Conservation (phyloP, 2,888 invertebrate species). For the Drosophila cognata region DNA sequence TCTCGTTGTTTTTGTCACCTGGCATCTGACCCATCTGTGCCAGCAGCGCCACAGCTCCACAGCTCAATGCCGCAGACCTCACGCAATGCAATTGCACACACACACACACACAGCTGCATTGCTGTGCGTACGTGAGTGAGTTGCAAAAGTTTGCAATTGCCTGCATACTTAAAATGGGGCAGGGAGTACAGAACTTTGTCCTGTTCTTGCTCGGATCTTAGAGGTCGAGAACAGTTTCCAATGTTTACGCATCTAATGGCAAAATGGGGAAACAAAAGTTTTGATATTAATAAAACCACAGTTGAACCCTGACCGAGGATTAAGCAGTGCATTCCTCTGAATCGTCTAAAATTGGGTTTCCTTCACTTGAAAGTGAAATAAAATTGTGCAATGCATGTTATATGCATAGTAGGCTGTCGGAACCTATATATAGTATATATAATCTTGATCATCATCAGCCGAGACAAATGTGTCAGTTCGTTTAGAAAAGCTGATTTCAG, state of each 20-base stretch:
- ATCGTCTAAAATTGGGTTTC: not conserved
- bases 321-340: slow-evolving; percentile 2
- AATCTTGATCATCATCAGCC: not conserved
- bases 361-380: not conserved
- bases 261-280: slow-evolving; percentile 38
- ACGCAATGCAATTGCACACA: slow-evolving; percentile 62
- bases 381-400: not conserved
- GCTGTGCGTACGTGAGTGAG: slow-evolving; percentile 51
- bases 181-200: slow-evolving; percentile 23
- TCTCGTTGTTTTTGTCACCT: slow-evolving; percentile 24
- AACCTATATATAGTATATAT: not conserved
- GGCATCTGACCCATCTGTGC: slow-evolving; percentile 29
- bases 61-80: slow-evolving; percentile 47
- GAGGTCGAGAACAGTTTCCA: slow-evolving; percentile 21
- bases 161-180: slow-evolving; percentile 18
- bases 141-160: slow-evolving; percentile 52
- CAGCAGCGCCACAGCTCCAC: slow-evolving; percentile 16
- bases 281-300: slow-evolving; percentile 16
- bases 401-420: not conserved
- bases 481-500: not conserved
- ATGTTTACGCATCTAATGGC: slow-evolving; percentile 61
- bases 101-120: slow-evolving; percentile 8
- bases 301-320: slow-evolving; percentile 1
- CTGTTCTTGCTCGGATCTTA: slow-evolving; percentile 13
- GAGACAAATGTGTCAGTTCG: not conserved